Base-by-base conservation (phyloP, 2,888 invertebrate species). In the Euproctis similis region DNA sequence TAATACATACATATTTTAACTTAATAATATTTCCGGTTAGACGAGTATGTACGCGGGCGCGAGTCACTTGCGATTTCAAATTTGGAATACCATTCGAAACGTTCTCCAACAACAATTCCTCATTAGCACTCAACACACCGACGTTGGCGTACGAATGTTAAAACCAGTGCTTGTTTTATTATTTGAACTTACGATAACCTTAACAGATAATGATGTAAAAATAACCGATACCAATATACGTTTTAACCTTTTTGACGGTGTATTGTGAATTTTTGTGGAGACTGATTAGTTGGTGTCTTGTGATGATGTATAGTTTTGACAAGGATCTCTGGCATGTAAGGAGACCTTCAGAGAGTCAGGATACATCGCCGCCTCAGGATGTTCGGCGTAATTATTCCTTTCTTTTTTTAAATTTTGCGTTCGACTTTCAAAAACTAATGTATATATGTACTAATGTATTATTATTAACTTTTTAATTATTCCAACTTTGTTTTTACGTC, bases 291-390 rank as follows among this genome's bases (percentile, higher is more conserved):
- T 26, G 33, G 45, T 47, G 42, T 30, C 39, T 42, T 40, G 35
- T 34, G 42, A 51, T 38, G 30, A 84, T 84, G 82, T 84, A 73
- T 39, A 84, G 84, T 51, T 84, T 84, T 43, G 84, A 84, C 49
- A 78, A 74, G 46, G 82, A 84, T 42, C 46, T 82, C 40, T 84
- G 84, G 84, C 82, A 84, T 42, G 82, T 82, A 39, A 59, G 74
- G 28, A 55, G 62, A 16, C 64, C 74, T 9, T 69, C 70, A 18
- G 68, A 71, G 43, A 43, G 59, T 0, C 65, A 60, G 39, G 47
- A 46, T 11, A 8, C 65, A 49, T 33, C 62, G 56, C 23, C 33
- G 8, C 12, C 35, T 4, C 30, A 50, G 8, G 61, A 66, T 1
- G 50, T 51, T 30, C 45, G 53, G 42, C 53, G 64, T 66, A 64